These are phyloP conservation scores for Hesperia comma DNA, from an alignment of 2,888 invertebrate genomes.

Conservation along the genomic window DNA sequence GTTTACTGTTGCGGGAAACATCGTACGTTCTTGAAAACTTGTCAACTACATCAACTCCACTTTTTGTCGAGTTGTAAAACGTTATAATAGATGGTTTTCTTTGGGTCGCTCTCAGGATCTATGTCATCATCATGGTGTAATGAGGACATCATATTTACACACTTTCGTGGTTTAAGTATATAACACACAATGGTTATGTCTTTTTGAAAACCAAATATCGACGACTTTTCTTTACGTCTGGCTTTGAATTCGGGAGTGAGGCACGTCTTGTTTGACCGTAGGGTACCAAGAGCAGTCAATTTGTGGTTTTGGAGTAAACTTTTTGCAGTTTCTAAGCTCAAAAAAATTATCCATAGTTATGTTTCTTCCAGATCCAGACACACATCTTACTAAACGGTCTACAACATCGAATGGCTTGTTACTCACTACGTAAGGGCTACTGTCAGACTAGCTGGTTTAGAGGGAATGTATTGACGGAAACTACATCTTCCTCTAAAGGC, in stretches of 20 bases:
- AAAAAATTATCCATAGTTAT: constrained; percentile 3
- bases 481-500: constrained; percentile 18
- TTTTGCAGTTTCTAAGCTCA: neutral
- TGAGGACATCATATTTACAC: no score
- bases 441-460: constrained; percentile 48
- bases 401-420: constrained; percentile 45
- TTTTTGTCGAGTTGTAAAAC: neutral
- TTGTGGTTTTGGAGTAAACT: neutral
- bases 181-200: neutral
- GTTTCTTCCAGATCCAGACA: neutral
- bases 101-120: no score
- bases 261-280: neutral
- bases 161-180: no score
- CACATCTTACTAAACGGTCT: constrained; percentile 34
- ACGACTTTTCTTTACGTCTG: neutral
- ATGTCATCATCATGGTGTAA: no score
- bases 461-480: constrained; percentile 50
- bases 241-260: neutral
- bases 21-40: neutral
- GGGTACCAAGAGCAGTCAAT: neutral
- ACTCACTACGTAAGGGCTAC: constrained; percentile 41
- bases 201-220: neutral
- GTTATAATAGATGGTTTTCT: neutral
- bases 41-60: neutral
- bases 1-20: neutral